phyloP scores from a whole-genome alignment of 2,113 vertebrate species.

The Austrofundulus limnaeus region DNA sequence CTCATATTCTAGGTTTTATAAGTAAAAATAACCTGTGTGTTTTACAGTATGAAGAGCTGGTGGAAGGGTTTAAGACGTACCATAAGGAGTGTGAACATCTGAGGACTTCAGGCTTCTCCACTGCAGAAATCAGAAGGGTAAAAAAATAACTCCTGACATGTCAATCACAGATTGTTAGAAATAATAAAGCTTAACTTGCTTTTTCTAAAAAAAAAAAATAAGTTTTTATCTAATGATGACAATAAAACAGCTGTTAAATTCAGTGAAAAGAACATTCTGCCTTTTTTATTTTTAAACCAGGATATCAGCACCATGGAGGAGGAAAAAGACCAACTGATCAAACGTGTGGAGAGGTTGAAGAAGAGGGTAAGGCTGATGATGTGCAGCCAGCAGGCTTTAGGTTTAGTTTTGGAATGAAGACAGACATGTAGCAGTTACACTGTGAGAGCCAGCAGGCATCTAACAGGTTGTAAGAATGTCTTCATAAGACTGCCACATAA shows the following conservation, averaged over 20 bases:
- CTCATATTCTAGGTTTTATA: background rate
- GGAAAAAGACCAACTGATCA: slow-evolving; percentile 94
- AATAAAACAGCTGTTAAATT: background rate
- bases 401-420: slow-evolving; percentile 82
- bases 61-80: slow-evolving; percentile 92
- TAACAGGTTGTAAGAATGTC: slow-evolving; percentile 73
- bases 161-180: background rate
- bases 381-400: slow-evolving; percentile 65
- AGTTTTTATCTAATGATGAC: background rate
- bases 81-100: slow-evolving; percentile 97
- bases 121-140: slow-evolving; percentile 95
- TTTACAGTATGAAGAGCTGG: slow-evolving; percentile 93
- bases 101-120: slow-evolving; percentile 92
- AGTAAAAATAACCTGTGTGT: background rate
- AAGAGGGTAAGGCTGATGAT: slow-evolving; percentile 85
- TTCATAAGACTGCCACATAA: slow-evolving; percentile 45
- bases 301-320: slow-evolving; percentile 97
- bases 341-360: slow-evolving; percentile 93
- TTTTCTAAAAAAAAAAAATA: too few species aligned
- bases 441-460: slow-evolving; percentile 72
- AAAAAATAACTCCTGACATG: slow-evolving; percentile 30
- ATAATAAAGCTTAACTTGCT: too few species aligned
- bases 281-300: slow-evolving; percentile 68
- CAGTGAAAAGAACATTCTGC: background rate
- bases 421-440: slow-evolving; percentile 71